A percentile compares a stretch with the other conserved stretches of the same genome.
These are phyloP conservation scores for Eupeodes latifasciatus DNA, from an alignment of 2,888 invertebrate genomes.

Conservation along the genomic window DNA sequence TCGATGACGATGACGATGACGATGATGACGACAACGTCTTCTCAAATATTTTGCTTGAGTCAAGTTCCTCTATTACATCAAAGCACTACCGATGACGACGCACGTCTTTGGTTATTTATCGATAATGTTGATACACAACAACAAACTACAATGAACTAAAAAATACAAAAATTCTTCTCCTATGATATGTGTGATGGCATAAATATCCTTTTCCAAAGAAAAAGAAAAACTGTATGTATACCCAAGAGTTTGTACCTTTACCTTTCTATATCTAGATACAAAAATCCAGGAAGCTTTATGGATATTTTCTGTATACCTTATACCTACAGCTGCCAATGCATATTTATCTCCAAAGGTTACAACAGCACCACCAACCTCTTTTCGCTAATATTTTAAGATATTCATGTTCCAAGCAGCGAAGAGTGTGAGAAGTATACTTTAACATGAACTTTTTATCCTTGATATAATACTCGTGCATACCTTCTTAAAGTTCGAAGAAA, in stretches of 20 bases:
- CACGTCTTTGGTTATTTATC: constrained; percentile 24
- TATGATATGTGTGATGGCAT: constrained; percentile 56
- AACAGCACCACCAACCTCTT: constrained; percentile 6
- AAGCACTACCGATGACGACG: constrained; percentile 36
- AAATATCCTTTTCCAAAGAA: constrained; percentile 39
- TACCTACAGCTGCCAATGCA: constrained; percentile 3
- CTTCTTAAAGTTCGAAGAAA: constrained; percentile 14
- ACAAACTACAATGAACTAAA: constrained; percentile 35
- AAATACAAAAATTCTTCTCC: constrained; percentile 39
- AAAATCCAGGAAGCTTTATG: constrained; percentile 52
- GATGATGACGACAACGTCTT: constrained; percentile 28
- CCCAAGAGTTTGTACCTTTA: not conserved
- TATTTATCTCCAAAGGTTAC: not conserved
- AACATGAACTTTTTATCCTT: not conserved
- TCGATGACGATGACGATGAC: constrained; percentile 48
- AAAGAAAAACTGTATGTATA: constrained; percentile 23
- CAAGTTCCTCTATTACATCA: constrained; percentile 46
- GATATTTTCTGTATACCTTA: constrained; percentile 28
- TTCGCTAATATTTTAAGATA: constrained; percentile 38
- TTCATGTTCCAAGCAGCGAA: constrained; percentile 17
- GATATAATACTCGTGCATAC: not conserved
- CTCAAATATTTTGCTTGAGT: constrained; percentile 53
- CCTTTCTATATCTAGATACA: not conserved
- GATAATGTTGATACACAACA: constrained; percentile 43
- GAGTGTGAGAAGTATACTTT: constrained; percentile 29